Evolutionary conservation across 2,113 vertebrate genomes (phyloP).

Genomic region (Microcebus murinus): DNA sequence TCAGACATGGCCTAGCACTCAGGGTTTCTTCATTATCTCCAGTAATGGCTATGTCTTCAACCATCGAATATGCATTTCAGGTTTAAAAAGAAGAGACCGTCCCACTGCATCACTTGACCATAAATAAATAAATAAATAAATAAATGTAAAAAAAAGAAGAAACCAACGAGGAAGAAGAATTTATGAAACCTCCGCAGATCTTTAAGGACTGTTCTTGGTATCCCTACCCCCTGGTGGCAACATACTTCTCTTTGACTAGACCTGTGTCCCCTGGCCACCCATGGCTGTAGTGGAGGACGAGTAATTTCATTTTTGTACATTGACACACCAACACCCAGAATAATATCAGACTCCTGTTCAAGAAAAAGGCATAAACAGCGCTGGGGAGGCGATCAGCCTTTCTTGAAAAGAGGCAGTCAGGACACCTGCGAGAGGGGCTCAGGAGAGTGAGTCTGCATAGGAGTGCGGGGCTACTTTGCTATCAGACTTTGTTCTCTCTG

Average conservation of each 20-base stretch:
- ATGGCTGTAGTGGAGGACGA: accelerated
- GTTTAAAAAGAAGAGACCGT: neutral
- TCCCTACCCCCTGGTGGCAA: no score
- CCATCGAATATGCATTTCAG: neutral
- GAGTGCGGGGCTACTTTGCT: neutral
- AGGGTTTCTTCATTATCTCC: no score
- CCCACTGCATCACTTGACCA: no score
- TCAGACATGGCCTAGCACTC: no score
- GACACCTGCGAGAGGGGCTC: neutral
- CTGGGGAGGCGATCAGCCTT: neutral
- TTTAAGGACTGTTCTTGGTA: neutral
- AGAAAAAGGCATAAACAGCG: neutral
- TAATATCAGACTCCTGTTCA: neutral
- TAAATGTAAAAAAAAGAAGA: neutral
- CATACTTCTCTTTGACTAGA: neutral
- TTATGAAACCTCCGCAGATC: neutral
- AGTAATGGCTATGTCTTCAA: neutral
- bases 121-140: no score
- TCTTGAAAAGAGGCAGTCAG: neutral
- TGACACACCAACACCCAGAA: neutral
- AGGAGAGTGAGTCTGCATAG: neutral
- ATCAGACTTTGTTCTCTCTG: neutral
- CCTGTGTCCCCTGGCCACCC: neutral
- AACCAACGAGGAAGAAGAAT: neutral
- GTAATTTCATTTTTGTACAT: neutral